Evolutionary conservation across 92 coral and sea anemone species (phyloP).

Genomic region (Isaurus tuberculatus): DNA sequence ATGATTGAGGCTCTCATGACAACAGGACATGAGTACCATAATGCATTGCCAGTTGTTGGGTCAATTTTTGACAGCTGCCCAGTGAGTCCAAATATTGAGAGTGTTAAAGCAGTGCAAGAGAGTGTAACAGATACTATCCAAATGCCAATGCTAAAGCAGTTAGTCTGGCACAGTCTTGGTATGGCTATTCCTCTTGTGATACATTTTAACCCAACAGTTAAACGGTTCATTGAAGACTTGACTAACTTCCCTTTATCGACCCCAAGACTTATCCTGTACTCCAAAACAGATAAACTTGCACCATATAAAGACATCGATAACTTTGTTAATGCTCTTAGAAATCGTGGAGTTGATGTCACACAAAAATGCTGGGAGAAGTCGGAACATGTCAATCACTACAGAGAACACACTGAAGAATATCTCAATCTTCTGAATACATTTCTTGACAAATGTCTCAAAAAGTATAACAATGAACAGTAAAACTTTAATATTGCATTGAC

Average conservation of each 20-base stretch:
- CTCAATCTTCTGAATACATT: conserved; percentile 64
- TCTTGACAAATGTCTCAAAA: conserved; percentile 70
- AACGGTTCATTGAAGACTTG: conserved; percentile 70
- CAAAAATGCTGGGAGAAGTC: conserved; percentile 88
- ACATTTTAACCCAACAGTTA: conserved; percentile 59
- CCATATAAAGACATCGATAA: conserved; percentile 75
- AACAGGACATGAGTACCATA: conserved; percentile 48
- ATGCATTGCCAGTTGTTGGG: conserved; percentile 74
- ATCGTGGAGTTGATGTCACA: conserved; percentile 66
- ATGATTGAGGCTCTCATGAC: conserved; percentile 70
- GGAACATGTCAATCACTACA: conserved; percentile 89
- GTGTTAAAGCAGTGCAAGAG: conserved; percentile 69
- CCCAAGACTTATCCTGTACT: conserved; percentile 78
- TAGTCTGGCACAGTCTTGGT: conserved; percentile 73
- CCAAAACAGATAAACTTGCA: conserved; percentile 83
- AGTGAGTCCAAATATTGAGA: conserved; percentile 72
- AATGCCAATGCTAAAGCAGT: conserved; percentile 63
- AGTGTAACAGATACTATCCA: conserved; percentile 74
- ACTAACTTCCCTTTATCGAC: conserved; percentile 57
- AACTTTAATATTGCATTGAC: no score
- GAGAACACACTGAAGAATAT: conserved; percentile 84
- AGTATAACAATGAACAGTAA: conserved; percentile 10
- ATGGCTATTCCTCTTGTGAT: conserved; percentile 65
- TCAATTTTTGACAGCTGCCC: conserved; percentile 98
- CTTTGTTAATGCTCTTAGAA: conserved; percentile 63